phyloP scores from a whole-genome alignment of 2,888 invertebrate species.

The Stictocephala bisonia region DNA sequence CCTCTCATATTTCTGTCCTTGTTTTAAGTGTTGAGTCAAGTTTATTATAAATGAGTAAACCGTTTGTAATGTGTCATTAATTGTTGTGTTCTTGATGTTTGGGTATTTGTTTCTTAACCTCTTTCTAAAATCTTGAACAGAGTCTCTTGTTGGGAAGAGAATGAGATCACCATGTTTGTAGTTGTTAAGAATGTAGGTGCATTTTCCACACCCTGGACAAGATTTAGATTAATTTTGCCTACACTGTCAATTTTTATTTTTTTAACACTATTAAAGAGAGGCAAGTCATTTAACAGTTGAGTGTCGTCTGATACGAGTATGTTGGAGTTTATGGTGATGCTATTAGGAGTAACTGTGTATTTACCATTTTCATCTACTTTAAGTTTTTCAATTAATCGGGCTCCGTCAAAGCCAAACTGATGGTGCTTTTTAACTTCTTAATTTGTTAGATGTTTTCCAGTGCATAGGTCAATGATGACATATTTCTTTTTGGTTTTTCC shows the following conservation, averaged over 20 bases:
- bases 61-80: slow-evolving; percentile 1
- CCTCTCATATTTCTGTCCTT: neutral
- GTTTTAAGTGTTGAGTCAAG: neutral
- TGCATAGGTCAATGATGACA: neutral
- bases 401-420: slow-evolving; percentile 26
- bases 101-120: neutral
- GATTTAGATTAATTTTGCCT: neutral
- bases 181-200: slow-evolving; percentile 22
- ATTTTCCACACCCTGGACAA: slow-evolving; percentile 22
- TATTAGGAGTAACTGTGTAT: slow-evolving; percentile 8
- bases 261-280: neutral
- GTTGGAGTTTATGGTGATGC: neutral
- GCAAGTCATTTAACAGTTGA: slow-evolving; percentile 7
- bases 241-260: neutral
- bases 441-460: neutral
- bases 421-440: neutral
- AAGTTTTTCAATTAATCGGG: slow-evolving; percentile 1
- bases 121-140: slow-evolving; percentile 11
- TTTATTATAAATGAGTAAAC: neutral
- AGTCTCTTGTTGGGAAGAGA: slow-evolving; percentile 23
- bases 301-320: slow-evolving; percentile 6
- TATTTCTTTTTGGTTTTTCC: slow-evolving; percentile 10
- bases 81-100: neutral
- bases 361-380: slow-evolving; percentile 3
- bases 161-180: slow-evolving; percentile 12